Evolutionary conservation across 2,888 invertebrate species (phyloP), one percentile per base, ranked within the genome.

Genomic region (Blomia tropicalis): DNA sequence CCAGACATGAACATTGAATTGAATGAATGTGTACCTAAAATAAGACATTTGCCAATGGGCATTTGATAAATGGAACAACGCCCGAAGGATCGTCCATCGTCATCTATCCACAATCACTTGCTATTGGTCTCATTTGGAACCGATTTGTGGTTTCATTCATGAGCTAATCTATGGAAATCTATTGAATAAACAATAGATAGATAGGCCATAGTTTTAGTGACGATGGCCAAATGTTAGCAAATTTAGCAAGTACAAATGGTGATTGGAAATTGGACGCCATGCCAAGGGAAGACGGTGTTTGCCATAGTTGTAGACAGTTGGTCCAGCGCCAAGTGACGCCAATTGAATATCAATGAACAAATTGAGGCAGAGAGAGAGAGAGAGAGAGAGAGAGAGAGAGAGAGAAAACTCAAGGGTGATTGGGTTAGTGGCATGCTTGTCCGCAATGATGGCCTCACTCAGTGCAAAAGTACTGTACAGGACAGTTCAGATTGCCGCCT

Each of bases 161-260:
- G n/a, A 41, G n/a, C 41, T 41, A 41, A 41, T 41, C 41, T 19
- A 47, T 47, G 51, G 51, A 47, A 47, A 47, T 47, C 7, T 47
- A 47, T 47, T 11, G n/a, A 47, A 47, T 47, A 47, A 47, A 47
- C 51, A 47, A 47, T 47, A 19, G 51, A 47, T 19, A 19, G 27
- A 14, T 47, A 19, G 7, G 36, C 17, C 7, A 36, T 7, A 11
- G 36, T 36, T 7, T 36, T 7, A 36, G 36, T 36, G 36, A 11
- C 7, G 17, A 36, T 36, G n/a, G n/a, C n/a, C n/a, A n/a, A n/a
- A n/a, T n/a, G n/a, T n/a, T n/a, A n/a, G n/a, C n/a, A n/a, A n/a
- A n/a, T n/a, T n/a, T n/a, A n/a, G n/a, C n/a, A n/a, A n/a, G 36
- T 36, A n/a, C 51, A 47, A 47, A 47, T 47, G 51, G 36, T 27